A percentile compares a stretch with the other conserved stretches of the same genome.
Conservation (phyloP, 2,888 invertebrate genomes). For the Ectemnius lituratus region DNA sequence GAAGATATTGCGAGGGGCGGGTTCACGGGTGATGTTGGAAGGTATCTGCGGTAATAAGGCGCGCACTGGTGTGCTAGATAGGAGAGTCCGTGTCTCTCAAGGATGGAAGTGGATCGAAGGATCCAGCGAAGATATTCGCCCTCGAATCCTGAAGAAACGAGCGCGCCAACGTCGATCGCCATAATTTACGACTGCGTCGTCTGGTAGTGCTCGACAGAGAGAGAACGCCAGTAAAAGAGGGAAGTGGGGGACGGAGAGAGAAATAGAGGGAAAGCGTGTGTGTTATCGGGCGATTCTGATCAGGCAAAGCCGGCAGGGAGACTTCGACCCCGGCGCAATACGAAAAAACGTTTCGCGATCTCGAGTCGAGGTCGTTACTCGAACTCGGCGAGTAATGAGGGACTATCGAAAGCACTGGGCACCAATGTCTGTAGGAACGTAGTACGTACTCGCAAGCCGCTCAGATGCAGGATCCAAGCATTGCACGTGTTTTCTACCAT, state of each 20-base stretch:
- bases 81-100: slow-evolving; percentile 30
- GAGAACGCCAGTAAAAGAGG: slow-evolving; percentile 5
- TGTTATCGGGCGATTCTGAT: slow-evolving; percentile 68
- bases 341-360: slow-evolving; percentile 63
- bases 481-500: slow-evolving; percentile 50
- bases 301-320: slow-evolving; percentile 51
- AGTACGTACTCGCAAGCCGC: background rate
- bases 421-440: slow-evolving; percentile 10
- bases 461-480: slow-evolving; percentile 39
- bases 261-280: slow-evolving; percentile 21
- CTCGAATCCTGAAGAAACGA: slow-evolving; percentile 52
- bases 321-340: slow-evolving; percentile 60
- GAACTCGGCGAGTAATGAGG: slow-evolving; percentile 64
- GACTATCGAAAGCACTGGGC: slow-evolving; percentile 57
- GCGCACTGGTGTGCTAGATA: no score
- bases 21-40: background rate
- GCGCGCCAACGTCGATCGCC: slow-evolving; percentile 65
- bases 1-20: background rate
- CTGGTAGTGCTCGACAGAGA: background rate
- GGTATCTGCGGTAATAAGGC: background rate
- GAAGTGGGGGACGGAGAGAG: background rate
- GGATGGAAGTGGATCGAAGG: slow-evolving; percentile 40
- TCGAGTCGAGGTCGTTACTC: slow-evolving; percentile 63
- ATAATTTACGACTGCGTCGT: slow-evolving; percentile 66
- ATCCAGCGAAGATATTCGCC: slow-evolving; percentile 54